Base-by-base conservation (phyloP, 2,888 invertebrate species). In the Pseudococcus viburni region DNA sequence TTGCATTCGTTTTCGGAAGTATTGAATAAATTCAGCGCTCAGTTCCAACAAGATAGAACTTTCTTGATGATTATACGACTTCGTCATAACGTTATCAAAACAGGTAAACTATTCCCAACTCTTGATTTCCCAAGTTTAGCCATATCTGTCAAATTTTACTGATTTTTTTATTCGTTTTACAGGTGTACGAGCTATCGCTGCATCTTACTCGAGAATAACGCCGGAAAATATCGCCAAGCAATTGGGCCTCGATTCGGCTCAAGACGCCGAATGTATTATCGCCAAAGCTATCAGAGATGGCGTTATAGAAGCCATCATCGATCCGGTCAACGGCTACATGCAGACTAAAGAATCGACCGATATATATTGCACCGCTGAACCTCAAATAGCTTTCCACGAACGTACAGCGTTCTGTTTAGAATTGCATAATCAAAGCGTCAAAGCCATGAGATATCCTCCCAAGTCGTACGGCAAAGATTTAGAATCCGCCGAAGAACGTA, bases 251-350 rank as follows among this genome's bases (percentile, higher is more conserved):
- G 98, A 98, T 91, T 98, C 97, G 0, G 96, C 97, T 1, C 98
- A 98, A 91, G 99, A 99, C 94, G 99, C 99, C 0, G 99, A 99
- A 92, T 99, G 98, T 91, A 99, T 99, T 91, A 99, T 99, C 0
- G 98, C 99, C 0, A 99, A 99, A 93, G 97, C 97, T 1, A 99
- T 99, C 90, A 94, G 98, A 84, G 99, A 99, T 93, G 98, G 99
- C 88, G 99, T 99, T 1, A 99, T 99, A 91, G 99, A 99, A 92
- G 99, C 99, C 0, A 97, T 96, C 0, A 94, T 99, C 90, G 98
- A 99, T 92, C 98, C 98, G 33, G 97, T 97, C 92, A 96, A 96
- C 91, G 98, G 97, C 15, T 99, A 96, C 91, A 98, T 99, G 96
- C 95, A 98, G 90, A 99, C 98, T 91, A 98, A 98, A 92, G 99